These are phyloP conservation scores for Lasioglossum oenotherae DNA, from an alignment of 2,888 invertebrate genomes.

Conservation along the genomic window DNA sequence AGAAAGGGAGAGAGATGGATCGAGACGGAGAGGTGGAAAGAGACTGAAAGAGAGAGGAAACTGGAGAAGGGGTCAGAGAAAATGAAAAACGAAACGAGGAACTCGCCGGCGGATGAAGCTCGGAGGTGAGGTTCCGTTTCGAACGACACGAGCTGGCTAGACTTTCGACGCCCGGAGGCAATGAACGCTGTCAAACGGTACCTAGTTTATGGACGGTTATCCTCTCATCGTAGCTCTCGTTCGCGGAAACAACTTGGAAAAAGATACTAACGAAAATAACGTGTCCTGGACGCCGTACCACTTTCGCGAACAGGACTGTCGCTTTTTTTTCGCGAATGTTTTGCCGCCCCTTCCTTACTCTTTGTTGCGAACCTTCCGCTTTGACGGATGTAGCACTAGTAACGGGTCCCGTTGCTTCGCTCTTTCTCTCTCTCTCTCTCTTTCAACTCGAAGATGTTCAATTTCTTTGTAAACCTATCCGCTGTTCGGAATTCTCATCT, in stretches of 20 bases:
- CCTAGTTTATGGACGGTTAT: conserved; percentile 42
- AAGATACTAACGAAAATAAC: conserved; percentile 34
- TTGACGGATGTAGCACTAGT: not conserved
- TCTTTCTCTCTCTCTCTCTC: not conserved
- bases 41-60: not conserved
- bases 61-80: not conserved
- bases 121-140: conserved; percentile 33
- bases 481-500: not conserved
- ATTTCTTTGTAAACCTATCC: not conserved
- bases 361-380: not conserved
- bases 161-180: conserved; percentile 40
- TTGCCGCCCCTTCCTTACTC: not conserved
- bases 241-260: not conserved
- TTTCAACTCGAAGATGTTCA: not conserved
- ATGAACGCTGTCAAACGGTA: conserved; percentile 74
- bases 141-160: conserved; percentile 30
- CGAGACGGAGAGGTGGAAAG: not conserved
- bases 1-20: not conserved
- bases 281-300: conserved; percentile 15
- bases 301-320: conserved; percentile 29
- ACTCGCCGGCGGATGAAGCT: not conserved
- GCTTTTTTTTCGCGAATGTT: not conserved
- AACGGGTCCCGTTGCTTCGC: not conserved
- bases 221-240: conserved; percentile 13
- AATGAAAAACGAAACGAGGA: conserved; percentile 22